Percentiles rank a stretch among this genome's conserved stretches.
phyloP scores from a whole-genome alignment of 2,888 invertebrate genomes.

The Adelognathus sp. region DNA sequence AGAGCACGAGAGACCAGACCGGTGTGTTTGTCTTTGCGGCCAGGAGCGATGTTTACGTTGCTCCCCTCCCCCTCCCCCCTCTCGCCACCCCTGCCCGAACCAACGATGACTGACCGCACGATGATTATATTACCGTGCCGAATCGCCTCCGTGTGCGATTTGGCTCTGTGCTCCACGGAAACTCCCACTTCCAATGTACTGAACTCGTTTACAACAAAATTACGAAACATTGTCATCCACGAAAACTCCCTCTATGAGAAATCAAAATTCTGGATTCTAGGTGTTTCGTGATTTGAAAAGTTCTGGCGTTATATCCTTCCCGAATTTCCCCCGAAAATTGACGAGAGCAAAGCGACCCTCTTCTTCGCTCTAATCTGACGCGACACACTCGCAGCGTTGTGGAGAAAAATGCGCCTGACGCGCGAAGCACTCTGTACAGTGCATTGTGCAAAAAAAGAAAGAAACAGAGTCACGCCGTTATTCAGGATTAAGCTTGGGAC shows the following conservation, averaged over 20 bases:
- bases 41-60: constrained; percentile 44
- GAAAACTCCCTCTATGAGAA: no score
- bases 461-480: constrained; percentile 69
- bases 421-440: constrained; percentile 31
- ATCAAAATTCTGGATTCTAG: no score
- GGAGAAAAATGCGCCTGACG: background rate
- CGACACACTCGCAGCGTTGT: background rate
- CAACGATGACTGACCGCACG: constrained; percentile 50
- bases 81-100: constrained; percentile 33
- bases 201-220: background rate
- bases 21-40: constrained; percentile 51
- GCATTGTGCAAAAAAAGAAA: no score
- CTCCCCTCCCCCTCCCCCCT: constrained; percentile 34
- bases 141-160: constrained; percentile 13
- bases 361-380: constrained; percentile 21
- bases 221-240: background rate
- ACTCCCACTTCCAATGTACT: background rate
- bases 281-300: background rate
- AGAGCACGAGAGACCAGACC: background rate
- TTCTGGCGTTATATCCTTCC: background rate
- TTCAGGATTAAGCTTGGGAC: constrained; percentile 67
- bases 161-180: constrained; percentile 3
- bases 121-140: constrained; percentile 46
- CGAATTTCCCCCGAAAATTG: constrained; percentile 8
- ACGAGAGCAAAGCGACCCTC: constrained; percentile 9